Conservation (phyloP, 1,140 invertebrate genomes). For the Rhizoglyphus robini region DNA sequence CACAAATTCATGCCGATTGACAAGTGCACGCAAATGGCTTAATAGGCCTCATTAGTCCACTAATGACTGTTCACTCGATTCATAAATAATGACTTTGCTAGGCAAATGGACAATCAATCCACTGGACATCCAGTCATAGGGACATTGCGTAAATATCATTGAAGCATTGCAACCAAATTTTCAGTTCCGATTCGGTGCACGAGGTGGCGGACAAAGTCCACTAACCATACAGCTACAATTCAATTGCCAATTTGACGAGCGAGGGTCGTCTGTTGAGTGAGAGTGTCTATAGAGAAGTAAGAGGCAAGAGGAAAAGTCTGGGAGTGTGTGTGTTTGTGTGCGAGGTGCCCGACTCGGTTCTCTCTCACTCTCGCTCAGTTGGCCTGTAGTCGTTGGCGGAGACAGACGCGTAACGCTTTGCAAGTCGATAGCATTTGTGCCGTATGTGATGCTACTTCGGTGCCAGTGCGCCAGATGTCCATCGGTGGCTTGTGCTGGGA, state of each 20-base stretch:
- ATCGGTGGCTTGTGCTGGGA: neutral
- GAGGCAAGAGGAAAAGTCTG: neutral
- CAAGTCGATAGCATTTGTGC: neutral
- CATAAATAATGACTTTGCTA: too few relatives aligned
- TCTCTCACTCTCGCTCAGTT: neutral
- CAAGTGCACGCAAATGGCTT: too few relatives aligned
- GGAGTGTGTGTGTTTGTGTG: neutral
- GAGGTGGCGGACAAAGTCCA: neutral
- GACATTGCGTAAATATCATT: too few relatives aligned
- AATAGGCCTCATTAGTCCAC: too few relatives aligned
- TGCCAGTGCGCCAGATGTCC: neutral
- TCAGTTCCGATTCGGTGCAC: neutral
- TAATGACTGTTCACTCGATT: too few relatives aligned
- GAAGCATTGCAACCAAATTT: too few relatives aligned
- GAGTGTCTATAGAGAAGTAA: neutral
- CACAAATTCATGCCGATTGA: too few relatives aligned
- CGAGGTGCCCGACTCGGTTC: neutral
- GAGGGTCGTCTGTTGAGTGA: too few relatives aligned
- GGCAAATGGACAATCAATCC: too few relatives aligned
- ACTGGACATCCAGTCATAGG: too few relatives aligned
- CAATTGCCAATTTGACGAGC: neutral
- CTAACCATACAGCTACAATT: neutral
- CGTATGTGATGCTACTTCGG: neutral
- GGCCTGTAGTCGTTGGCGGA: constrained; percentile 11
- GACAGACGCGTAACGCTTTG: neutral